These are phyloP conservation scores for Benthosema pterotum DNA, from an alignment of 2,797 vertebrate species.

Conservation along the genomic window DNA sequence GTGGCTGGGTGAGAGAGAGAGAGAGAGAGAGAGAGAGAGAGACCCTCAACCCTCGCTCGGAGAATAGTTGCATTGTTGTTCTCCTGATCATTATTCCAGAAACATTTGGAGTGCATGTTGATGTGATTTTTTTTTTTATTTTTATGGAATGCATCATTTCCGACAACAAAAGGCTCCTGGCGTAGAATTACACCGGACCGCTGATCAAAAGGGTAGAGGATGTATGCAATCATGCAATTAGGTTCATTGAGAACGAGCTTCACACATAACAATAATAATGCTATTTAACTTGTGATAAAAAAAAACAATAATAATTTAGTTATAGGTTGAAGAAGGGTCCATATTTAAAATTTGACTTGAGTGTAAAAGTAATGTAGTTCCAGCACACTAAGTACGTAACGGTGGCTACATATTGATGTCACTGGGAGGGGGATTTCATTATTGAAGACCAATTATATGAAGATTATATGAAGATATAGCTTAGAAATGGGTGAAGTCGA, in stretches of 20 bases:
- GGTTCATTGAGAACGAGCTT: background rate
- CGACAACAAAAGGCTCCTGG: conserved; percentile 7
- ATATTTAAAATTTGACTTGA: no score
- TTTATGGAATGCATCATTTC: conserved; percentile 44
- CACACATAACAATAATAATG: no score
- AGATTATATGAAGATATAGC: no score
- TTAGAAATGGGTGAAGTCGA: no score
- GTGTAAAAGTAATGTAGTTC: no score
- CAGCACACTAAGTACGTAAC: no score
- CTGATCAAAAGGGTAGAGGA: conserved; percentile 4
- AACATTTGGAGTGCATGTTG: conserved; percentile 54
- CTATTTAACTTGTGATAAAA: no score
- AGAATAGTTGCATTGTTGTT: conserved; percentile 63
- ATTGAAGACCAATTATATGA: no score
- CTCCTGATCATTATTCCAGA: conserved; percentile 61
- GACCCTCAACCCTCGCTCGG: conserved; percentile 42
- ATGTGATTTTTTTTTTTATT: conserved; percentile 39
- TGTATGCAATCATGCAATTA: conserved; percentile 2
- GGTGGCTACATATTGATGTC: no score
- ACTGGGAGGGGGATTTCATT: no score
- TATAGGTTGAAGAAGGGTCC: no score
- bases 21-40: conserved; percentile 29
- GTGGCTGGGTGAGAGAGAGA: conserved; percentile 6
- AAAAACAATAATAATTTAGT: no score
- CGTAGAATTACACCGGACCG: conserved; percentile 4